A percentile compares a stretch with the other conserved stretches of the same genome.
Conservation (phyloP, 2,797 vertebrate species). For the Pogonophryne albipinna region DNA sequence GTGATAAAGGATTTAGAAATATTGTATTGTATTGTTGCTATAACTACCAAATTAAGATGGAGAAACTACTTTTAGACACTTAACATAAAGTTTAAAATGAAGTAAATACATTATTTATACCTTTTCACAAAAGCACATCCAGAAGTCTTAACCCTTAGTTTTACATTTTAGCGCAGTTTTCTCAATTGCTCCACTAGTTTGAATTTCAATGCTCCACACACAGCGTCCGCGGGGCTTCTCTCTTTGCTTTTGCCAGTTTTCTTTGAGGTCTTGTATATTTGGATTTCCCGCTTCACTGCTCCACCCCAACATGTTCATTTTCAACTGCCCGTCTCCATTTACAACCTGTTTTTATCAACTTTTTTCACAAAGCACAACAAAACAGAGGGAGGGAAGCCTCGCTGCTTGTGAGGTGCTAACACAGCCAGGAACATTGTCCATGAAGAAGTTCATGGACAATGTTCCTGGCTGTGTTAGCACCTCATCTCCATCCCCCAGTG, state of each 20-base stretch:
- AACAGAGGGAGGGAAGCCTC: slow-evolving; percentile 83
- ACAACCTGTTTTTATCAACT: slow-evolving; percentile 89
- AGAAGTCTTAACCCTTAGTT: background rate
- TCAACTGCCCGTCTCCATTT: slow-evolving; percentile 85
- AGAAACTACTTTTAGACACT: background rate
- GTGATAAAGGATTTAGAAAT: background rate
- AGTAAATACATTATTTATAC: background rate
- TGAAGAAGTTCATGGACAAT: too few relatives aligned
- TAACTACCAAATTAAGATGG: background rate
- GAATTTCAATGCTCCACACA: slow-evolving; percentile 21
- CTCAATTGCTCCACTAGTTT: slow-evolving; percentile 27
- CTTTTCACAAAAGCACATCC: background rate
- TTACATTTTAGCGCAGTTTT: slow-evolving; percentile 1
- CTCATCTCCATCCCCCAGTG: slow-evolving; percentile 85
- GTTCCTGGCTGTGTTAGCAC: too few relatives aligned
- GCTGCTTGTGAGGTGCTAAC: slow-evolving; percentile 70
- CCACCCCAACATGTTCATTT: slow-evolving; percentile 86
- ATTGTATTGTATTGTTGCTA: background rate
- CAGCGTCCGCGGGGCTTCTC: slow-evolving; percentile 2
- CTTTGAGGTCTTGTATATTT: slow-evolving; percentile 88
- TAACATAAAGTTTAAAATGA: background rate
- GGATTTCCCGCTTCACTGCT: slow-evolving; percentile 84
- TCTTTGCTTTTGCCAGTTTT: slow-evolving; percentile 59
- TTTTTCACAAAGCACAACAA: slow-evolving; percentile 88
- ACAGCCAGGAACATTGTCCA: slow-evolving; percentile 84